phyloP scores from a whole-genome alignment of 2,888 invertebrate species.

The Acanthosoma haemorrhoidale region DNA sequence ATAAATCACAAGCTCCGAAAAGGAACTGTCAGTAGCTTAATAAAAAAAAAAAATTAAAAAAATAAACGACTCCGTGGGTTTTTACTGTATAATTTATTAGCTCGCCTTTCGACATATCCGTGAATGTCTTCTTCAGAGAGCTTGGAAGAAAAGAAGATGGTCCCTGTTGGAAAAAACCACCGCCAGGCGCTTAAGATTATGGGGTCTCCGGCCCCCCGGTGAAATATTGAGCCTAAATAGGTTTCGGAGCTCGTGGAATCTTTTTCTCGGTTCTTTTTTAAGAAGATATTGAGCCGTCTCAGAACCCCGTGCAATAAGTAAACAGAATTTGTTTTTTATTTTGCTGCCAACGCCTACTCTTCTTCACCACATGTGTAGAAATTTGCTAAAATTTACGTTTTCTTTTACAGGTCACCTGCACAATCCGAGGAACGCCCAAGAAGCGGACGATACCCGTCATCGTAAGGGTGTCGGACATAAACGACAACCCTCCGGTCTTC shows the following conservation, averaged over 20 bases:
- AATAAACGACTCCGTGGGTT: too few species aligned
- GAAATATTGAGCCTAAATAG: neutral
- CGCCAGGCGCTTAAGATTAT: neutral
- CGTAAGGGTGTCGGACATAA: conserved; percentile 82
- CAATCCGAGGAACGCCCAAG: conserved; percentile 70
- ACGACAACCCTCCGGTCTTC: conserved; percentile 83
- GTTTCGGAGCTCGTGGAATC: neutral
- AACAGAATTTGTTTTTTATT: too few species aligned
- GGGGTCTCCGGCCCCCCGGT: neutral
- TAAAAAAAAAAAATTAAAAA: too few species aligned
- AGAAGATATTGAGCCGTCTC: neutral
- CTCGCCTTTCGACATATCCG: neutral
- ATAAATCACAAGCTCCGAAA: too few species aligned
- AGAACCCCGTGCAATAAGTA: too few species aligned
- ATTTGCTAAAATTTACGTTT: too few species aligned
- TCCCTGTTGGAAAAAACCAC: too few species aligned
- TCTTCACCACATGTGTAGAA: too few species aligned
- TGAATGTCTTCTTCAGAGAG: neutral
- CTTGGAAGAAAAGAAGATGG: neutral
- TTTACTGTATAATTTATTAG: neutral
- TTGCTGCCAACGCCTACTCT: too few species aligned
- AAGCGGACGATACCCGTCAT: conserved; percentile 81
- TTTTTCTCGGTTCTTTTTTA: neutral
- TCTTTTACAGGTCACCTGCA: conserved; percentile 68
- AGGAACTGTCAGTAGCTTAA: too few species aligned